Evolutionary conservation across 1,140 invertebrate species (phyloP), one percentile per base, ranked within the genome.

Genomic region (Leptinotarsa texana): DNA sequence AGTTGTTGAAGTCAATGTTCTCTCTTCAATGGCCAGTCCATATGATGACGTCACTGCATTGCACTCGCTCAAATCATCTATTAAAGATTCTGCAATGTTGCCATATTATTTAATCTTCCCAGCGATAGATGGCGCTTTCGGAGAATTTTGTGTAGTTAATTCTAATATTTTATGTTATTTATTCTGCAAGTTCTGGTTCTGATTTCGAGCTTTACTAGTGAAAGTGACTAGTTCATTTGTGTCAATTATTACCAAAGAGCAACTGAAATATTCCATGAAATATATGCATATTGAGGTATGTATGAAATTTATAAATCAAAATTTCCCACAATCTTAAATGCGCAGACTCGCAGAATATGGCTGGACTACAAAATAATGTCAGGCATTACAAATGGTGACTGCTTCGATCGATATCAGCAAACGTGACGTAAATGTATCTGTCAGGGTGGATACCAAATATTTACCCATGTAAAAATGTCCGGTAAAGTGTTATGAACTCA

Each of bases 351-450:
- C 67, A 73, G 78, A 83, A 84, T 79, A 84, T 85, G 84, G 83
- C 83, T 81, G 83, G 79, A 76, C 76, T 72, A 75, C 74, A 82
- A 84, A 84, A 83, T 81, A 83, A 83, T 82, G 81, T 83, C 81
- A 79, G 82, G 79, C 80, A 83, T 84, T 83, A 82, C 81, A 75
- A 79, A 80, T 76, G 75, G 77, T 81, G 79, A 76, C 77, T 75
- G 76, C 74, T 73, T 78, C 83, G 84, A 85, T 85, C 84, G 83
- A 85, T 85, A 85, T 80, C 80, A 80, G 80, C 77, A 74, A 81
- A 81, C 83, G 83, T 85, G 83, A 84, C 83, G 84, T 84, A 83
- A 81, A 84, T 82, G 77, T 79, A 79, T 83, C 79, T 79, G 80
- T 79, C 78, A 76, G 81, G 77, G 81, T 78, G 81, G 78, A 77